These are phyloP conservation scores for Drosophila leonis DNA, from an alignment of 2,888 invertebrate genomes.

Conservation along the genomic window DNA sequence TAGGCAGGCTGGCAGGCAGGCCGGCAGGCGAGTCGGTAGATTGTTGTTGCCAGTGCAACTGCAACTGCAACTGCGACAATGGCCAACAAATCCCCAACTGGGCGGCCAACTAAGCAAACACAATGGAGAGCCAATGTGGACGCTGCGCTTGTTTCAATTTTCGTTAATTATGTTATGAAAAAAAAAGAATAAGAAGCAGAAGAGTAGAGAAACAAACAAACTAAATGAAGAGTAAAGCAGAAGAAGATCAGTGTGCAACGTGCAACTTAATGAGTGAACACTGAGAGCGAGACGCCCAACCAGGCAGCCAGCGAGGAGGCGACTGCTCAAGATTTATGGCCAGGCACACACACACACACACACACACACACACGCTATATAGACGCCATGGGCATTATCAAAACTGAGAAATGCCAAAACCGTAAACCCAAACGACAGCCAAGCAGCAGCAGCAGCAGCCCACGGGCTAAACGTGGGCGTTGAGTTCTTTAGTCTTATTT, in stretches of 20 bases:
- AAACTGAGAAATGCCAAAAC: conserved; percentile 36
- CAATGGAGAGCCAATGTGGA: conserved; percentile 58
- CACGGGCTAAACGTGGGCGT: conserved; percentile 45
- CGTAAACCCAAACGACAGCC: conserved; percentile 9
- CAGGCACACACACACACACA: conserved; percentile 20
- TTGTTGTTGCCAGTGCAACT: background rate
- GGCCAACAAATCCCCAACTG: conserved; percentile 73
- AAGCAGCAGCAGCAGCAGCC: background rate
- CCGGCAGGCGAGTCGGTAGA: conserved; percentile 8
- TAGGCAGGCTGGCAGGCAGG: conserved; percentile 3
- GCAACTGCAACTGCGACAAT: conserved; percentile 50
- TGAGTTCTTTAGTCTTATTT: conserved; percentile 13
- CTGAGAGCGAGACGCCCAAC: conserved; percentile 39
- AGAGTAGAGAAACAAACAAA: conserved; percentile 6
- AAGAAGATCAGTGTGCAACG: conserved; percentile 4
- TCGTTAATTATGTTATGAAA: conserved; percentile 77
- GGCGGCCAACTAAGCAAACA: conserved; percentile 62
- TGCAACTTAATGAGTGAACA: conserved; percentile 61
- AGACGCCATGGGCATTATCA: conserved; percentile 20
- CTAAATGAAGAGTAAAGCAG: background rate
- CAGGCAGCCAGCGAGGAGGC: conserved; percentile 29
- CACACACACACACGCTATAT: conserved; percentile 5
- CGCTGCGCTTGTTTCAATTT: conserved; percentile 68
- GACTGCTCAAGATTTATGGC: conserved; percentile 67
- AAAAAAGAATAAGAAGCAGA: conserved; percentile 28